These are phyloP conservation scores for Drosophila equinoxialis DNA, from an alignment of 1,140 invertebrate species.

Conservation along the genomic window DNA sequence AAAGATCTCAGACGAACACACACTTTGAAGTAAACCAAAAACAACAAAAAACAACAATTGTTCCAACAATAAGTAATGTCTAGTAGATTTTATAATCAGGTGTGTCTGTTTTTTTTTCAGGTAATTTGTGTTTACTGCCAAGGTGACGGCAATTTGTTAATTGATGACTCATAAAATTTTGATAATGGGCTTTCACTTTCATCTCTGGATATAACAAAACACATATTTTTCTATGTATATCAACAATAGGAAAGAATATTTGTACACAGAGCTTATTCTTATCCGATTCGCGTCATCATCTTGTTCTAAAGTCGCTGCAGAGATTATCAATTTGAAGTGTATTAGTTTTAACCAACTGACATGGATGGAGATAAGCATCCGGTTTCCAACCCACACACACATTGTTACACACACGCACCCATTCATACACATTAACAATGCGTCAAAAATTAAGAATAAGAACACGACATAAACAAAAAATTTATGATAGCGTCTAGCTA, in stretches of 20 bases:
- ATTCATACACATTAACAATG: not conserved
- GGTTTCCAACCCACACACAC: conserved; percentile 12
- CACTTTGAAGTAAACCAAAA: too few relatives aligned
- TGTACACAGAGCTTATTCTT: conserved; percentile 23
- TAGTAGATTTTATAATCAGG: conserved; percentile 5
- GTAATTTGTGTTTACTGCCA: conserved; percentile 24
- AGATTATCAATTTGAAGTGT: conserved; percentile 49
- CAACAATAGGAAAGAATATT: conserved; percentile 13
- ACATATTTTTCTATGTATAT: not conserved
- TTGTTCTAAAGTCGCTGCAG: conserved; percentile 34
- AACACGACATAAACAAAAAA: not conserved
- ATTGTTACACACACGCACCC: not conserved
- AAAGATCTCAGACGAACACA: too few relatives aligned
- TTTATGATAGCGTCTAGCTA: not conserved
- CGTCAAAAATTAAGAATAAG: not conserved
- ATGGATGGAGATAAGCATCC: conserved; percentile 38
- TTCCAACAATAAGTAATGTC: not conserved
- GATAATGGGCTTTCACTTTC: conserved; percentile 16
- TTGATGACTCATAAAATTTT: not conserved
- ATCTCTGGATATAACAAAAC: not conserved
- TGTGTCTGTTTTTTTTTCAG: conserved; percentile 32
- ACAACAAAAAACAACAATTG: not conserved
- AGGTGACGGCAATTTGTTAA: not conserved
- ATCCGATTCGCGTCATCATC: conserved; percentile 46
- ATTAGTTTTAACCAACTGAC: conserved; percentile 41